Percentiles rank a stretch among this genome's conserved stretches.
phyloP scores from a whole-genome alignment of 2,888 invertebrate genomes.

The Drosophila cyrtoloma region DNA sequence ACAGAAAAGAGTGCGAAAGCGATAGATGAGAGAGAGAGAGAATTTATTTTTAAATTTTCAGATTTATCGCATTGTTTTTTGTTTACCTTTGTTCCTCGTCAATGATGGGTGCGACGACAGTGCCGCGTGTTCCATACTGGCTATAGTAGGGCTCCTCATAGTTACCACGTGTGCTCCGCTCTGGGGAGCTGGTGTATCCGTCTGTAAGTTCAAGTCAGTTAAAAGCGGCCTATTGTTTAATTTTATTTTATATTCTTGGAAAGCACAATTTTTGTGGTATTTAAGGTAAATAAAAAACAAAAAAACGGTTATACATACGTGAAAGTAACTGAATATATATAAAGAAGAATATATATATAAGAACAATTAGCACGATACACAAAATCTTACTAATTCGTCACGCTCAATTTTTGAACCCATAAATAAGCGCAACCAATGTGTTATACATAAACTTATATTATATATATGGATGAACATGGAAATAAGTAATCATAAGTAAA shows the following conservation, averaged over 20 bases:
- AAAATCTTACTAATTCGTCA: constrained; percentile 27
- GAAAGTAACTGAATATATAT: constrained; percentile 8
- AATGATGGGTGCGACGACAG: constrained; percentile 94
- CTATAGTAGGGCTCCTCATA: constrained; percentile 96
- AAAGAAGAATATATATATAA: constrained; percentile 3
- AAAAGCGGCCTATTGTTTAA: constrained; percentile 6
- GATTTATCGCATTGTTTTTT: background rate
- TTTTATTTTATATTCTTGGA: constrained; percentile 1
- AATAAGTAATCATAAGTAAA: constrained; percentile 36
- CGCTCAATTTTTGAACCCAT: constrained; percentile 40
- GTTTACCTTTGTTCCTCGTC: constrained; percentile 92
- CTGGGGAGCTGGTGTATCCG: constrained; percentile 95
- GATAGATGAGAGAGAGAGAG: background rate
- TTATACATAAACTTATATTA: constrained; percentile 28
- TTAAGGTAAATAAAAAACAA: background rate
- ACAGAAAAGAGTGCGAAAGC: background rate
- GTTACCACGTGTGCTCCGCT: constrained; percentile 89
- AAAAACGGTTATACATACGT: constrained; percentile 4
- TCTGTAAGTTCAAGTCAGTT: constrained; percentile 85
- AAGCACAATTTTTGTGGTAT: constrained; percentile 6
- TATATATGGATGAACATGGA: constrained; percentile 23
- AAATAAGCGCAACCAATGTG: constrained; percentile 51
- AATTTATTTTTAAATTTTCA: background rate
- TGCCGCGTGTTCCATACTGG: constrained; percentile 89
- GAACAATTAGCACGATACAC: constrained; percentile 3